Conservation (phyloP, 2,113 vertebrate species). For the Istiophorus platypterus region DNA sequence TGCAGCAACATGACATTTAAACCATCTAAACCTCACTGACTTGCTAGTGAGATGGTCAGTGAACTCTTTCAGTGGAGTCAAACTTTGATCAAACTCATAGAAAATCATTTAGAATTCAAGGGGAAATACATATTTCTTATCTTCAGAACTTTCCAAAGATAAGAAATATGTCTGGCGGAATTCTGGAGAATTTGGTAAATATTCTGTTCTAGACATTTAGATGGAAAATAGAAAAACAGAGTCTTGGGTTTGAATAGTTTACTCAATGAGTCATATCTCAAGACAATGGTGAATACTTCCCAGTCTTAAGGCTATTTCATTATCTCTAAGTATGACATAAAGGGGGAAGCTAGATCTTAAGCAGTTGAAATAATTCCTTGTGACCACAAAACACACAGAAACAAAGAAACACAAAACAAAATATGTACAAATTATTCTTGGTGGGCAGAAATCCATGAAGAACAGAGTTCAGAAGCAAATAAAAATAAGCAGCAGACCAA, state of each 20-base stretch:
- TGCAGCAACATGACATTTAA: background rate
- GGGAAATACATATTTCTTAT: too few relatives aligned
- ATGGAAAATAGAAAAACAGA: background rate
- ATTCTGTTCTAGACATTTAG: background rate
- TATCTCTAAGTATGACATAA: background rate
- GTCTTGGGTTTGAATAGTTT: background rate
- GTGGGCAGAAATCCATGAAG: background rate
- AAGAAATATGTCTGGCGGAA: too few relatives aligned
- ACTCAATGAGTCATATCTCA: background rate
- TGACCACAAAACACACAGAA: background rate
- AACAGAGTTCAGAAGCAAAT: background rate
- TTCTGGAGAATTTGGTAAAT: background rate
- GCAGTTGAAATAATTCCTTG: too few relatives aligned
- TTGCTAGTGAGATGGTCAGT: background rate
- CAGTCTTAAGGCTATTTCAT: background rate
- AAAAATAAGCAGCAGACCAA: background rate
- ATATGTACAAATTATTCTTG: background rate
- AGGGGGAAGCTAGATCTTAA: too few relatives aligned
- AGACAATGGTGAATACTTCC: background rate
- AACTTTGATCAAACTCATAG: background rate
- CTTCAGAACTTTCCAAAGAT: background rate
- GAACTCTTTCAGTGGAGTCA: too few relatives aligned
- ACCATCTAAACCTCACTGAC: background rate
- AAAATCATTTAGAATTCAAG: background rate
- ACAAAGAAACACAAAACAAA: background rate